Evolutionary conservation across 2,113 vertebrate species (phyloP), one percentile per base, ranked within the genome.

Genomic region (Tamias sibiricus): DNA sequence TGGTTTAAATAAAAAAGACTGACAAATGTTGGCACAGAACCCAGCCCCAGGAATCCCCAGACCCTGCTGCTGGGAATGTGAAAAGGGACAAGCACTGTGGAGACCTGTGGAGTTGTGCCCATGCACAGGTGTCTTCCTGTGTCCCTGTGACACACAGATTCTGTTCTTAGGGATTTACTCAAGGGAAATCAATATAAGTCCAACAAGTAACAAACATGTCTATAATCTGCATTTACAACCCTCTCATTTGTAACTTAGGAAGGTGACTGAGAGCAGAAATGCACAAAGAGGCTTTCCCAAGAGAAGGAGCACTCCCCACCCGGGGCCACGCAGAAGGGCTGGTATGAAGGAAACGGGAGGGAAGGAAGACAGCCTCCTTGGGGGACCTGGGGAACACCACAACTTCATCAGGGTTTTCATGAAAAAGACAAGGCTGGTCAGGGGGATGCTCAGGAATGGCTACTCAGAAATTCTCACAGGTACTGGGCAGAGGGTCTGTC

Each of bases 401-500:
- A 69, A 49, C 12, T 20, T 71, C 71, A 17, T 12, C 0, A 17
- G 49, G 20, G 14, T 17, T 40, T 85, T 82, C 37, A 1, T 1
- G 28, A 2, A 14, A 17, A 37, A 62, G 24, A 10, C 22, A 90
- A 28, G 12, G 28, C 8, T 62, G 24, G 32, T 14, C 3, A 4
- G 37, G 13, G 8, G 42, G 32, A 49, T 5, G 14, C 24, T 75
- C 22, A 80, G 68, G n/a, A 81, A 0, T 8, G 37, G 16, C 68
- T 59, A 47, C 0, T 44, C 0, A 85, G 59, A 26, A 69, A 93
- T 4, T 28, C 13, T 3, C 6, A 26, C 4, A 7, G 8, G 26
- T 4, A 1, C 26, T 14, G 8, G 30, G 28, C 26, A n/a, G 1
- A 49, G 6, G 2, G 6, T 26, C n/a, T 64, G 4, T 17, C 3